These are phyloP conservation scores for Esox lucius DNA, from an alignment of 2,797 vertebrate species.

Conservation along the genomic window DNA sequence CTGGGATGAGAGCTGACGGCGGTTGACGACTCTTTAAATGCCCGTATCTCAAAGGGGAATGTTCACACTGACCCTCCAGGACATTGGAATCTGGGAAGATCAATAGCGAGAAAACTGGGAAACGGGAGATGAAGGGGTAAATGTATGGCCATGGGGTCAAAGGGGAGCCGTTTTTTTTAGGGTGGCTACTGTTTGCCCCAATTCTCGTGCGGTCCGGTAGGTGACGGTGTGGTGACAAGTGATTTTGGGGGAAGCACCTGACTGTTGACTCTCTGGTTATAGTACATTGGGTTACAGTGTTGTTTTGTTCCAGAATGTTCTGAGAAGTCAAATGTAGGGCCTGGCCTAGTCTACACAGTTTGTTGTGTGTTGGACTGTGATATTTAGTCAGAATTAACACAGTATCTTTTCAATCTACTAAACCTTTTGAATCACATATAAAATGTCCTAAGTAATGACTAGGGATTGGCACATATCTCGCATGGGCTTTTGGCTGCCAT, in stretches of 20 bases:
- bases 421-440: too few relatives aligned
- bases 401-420: background rate
- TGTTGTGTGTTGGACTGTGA: background rate
- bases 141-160: conserved; percentile 52
- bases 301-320: background rate
- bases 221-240: conserved; percentile 55
- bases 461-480: background rate
- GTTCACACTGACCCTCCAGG: conserved; percentile 66
- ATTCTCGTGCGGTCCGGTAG: conserved; percentile 38
- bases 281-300: background rate
- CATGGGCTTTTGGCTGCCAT: background rate
- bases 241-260: conserved; percentile 36
- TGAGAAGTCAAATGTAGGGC: background rate
- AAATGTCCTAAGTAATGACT: too few relatives aligned
- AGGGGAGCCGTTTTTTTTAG: conserved; percentile 58
- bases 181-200: conserved; percentile 55
- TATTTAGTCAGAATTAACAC: background rate
- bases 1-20: conserved; percentile 26
- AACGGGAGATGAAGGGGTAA: conserved; percentile 4
- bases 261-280: conserved; percentile 54
- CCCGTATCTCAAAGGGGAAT: conserved; percentile 55
- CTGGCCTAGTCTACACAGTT: background rate
- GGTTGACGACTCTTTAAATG: conserved; percentile 55
- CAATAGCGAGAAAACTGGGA: conserved; percentile 57
- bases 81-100: conserved; percentile 63